Evolutionary conservation across 2,797 vertebrate species (phyloP).

Genomic region (Nannoperca australis): DNA sequence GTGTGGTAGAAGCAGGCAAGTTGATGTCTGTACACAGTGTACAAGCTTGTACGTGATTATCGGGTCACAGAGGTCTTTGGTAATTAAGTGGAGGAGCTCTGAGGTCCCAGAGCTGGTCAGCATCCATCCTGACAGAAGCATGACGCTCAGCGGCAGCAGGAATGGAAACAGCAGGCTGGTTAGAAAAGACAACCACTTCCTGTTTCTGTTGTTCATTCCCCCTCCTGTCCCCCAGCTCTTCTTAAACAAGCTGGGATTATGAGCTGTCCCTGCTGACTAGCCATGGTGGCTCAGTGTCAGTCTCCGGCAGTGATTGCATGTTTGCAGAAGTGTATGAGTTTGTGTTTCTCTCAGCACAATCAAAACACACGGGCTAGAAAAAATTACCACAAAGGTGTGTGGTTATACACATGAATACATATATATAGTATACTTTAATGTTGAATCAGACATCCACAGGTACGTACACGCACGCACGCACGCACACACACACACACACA

Average conservation of each 20-base stretch:
- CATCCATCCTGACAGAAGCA: conserved; percentile 33
- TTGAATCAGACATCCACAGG: not conserved
- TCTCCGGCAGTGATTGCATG: conserved; percentile 30
- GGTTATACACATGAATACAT: too few species aligned
- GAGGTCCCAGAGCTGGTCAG: conserved; percentile 42
- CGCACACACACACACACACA: not conserved
- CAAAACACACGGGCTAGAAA: not conserved
- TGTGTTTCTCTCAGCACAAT: conserved; percentile 15
- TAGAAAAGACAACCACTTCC: conserved; percentile 18
- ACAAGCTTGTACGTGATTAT: conserved; percentile 22
- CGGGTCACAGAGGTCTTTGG: conserved; percentile 36
- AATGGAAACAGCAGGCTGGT: conserved; percentile 10
- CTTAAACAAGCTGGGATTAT: conserved; percentile 24
- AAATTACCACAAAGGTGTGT: too few species aligned
- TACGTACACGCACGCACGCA: not conserved
- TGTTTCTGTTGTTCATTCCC: conserved; percentile 8
- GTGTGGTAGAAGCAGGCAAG: conserved; percentile 6
- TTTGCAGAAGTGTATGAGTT: conserved; percentile 20
- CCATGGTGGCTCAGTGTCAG: not conserved
- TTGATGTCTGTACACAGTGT: not conserved
- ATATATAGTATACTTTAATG: not conserved
- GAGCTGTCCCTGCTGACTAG: conserved; percentile 40
- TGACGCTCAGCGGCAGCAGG: conserved; percentile 24
- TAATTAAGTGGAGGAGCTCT: conserved; percentile 45
- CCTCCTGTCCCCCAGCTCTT: conserved; percentile 30